Evolutionary conservation across 2,888 invertebrate genomes (phyloP).

Genomic region (Volucella zonaria): DNA sequence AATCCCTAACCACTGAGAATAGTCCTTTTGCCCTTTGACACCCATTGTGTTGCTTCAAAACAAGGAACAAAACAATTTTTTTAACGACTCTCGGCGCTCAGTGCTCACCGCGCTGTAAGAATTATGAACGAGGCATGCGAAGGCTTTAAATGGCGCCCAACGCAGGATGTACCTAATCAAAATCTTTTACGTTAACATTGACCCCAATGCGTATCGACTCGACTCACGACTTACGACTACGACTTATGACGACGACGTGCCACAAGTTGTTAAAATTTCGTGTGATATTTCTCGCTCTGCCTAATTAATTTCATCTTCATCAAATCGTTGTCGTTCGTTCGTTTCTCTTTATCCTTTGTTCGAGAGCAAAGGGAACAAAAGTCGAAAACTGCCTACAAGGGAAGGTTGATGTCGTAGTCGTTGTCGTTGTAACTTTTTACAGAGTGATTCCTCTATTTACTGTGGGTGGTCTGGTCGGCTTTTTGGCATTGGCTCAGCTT

Average conservation of each 20-base stretch:
- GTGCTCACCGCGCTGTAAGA: conserved; percentile 20
- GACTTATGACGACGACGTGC: conserved; percentile 19
- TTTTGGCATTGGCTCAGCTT: conserved; percentile 15
- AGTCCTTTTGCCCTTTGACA: no score
- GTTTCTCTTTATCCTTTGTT: no score
- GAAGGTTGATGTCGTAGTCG: conserved; percentile 4
- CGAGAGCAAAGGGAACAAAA: not conserved
- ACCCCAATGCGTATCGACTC: conserved; percentile 16
- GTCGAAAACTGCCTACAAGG: not conserved
- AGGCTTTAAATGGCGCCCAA: conserved; percentile 6
- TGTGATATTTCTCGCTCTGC: conserved; percentile 35
- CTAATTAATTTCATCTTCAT: conserved; percentile 40
- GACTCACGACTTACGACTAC: no score
- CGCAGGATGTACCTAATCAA: conserved; percentile 3
- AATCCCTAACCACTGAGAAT: no score
- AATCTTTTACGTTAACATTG: conserved; percentile 52
- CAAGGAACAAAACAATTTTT: not conserved
- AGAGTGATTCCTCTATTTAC: not conserved
- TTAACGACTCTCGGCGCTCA: conserved; percentile 3
- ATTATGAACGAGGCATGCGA: conserved; percentile 17
- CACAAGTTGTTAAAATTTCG: conserved; percentile 37
- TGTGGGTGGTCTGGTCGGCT: not conserved
- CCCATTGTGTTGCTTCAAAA: no score
- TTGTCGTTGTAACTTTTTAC: not conserved
- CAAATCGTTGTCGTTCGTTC: not conserved